Conservation (phyloP, 35 echinoderm and acorn worm species). For the Diadema setosum region DNA sequence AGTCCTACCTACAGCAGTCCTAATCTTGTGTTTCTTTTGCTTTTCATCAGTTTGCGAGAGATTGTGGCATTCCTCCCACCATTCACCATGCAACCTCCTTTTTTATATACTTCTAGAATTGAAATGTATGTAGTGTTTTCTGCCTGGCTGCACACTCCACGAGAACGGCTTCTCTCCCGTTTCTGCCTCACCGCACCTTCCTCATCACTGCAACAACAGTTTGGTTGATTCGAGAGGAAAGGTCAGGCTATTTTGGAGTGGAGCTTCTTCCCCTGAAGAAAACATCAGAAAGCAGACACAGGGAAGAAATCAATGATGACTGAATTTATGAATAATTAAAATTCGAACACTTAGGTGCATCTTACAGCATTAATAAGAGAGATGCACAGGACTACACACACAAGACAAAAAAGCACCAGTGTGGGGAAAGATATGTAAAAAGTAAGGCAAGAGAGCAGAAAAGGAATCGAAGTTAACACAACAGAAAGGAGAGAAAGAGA, state of each 20-base stretch:
- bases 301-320: neutral
- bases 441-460: no score
- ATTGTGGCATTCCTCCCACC: no score
- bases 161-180: neutral
- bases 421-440: neutral
- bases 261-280: neutral
- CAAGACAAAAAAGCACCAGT: neutral
- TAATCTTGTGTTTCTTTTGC: no score
- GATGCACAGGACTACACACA: no score
- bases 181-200: neutral
- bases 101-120: no score
- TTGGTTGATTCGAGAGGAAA: neutral
- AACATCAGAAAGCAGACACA: neutral
- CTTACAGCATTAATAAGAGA: neutral
- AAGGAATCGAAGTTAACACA: no score
- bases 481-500: no score
- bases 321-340: slow-evolving; percentile 1
- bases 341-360: neutral
- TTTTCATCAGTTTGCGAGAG: no score
- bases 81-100: no score
- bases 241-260: slow-evolving; percentile 4
- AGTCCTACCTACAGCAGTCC: no score
- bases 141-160: neutral
- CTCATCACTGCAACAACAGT: slow-evolving; percentile 9
- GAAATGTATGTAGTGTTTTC: neutral